These are phyloP conservation scores for Amiota mariae DNA, from an alignment of 2,888 invertebrate species.

Conservation along the genomic window DNA sequence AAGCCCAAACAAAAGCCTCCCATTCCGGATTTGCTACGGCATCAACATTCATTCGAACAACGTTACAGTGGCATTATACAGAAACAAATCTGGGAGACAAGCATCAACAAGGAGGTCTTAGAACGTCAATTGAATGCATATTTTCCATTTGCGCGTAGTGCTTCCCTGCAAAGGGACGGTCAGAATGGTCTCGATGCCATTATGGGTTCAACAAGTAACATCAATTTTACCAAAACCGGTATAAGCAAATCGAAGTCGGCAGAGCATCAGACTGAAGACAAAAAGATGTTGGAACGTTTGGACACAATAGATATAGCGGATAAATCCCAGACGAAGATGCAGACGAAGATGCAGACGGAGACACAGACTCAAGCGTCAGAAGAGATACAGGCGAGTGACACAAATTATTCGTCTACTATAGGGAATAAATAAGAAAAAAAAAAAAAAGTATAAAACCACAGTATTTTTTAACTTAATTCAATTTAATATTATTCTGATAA, in stretches of 20 bases:
- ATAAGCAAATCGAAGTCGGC: neutral
- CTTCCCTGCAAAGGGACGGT: slow-evolving; percentile 51
- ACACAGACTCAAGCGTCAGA: neutral
- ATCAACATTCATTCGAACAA: slow-evolving; percentile 71
- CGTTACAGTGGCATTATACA: slow-evolving; percentile 72
- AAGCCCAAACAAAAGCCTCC: slow-evolving; percentile 43
- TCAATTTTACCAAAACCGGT: too few relatives aligned
- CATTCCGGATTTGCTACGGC: slow-evolving; percentile 51
- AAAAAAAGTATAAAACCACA: too few relatives aligned
- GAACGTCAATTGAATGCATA: slow-evolving; percentile 83
- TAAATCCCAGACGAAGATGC: slow-evolving; percentile 2
- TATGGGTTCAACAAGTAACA: neutral
- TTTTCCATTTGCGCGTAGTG: slow-evolving; percentile 75
- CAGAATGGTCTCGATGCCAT: slow-evolving; percentile 10
- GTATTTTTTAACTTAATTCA: too few relatives aligned
- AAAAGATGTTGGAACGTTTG: slow-evolving; percentile 25
- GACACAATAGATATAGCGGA: slow-evolving; percentile 55
- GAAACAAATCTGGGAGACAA: slow-evolving; percentile 72
- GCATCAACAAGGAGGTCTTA: slow-evolving; percentile 72
- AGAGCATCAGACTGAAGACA: neutral
- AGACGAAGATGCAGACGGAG: too few relatives aligned
- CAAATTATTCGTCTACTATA: neutral
- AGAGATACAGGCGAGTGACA: neutral
- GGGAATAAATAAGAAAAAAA: too few relatives aligned
- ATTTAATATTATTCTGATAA: too few relatives aligned